Base-by-base conservation (phyloP, 2,888 invertebrate genomes). In the Adineta ricciae region DNA sequence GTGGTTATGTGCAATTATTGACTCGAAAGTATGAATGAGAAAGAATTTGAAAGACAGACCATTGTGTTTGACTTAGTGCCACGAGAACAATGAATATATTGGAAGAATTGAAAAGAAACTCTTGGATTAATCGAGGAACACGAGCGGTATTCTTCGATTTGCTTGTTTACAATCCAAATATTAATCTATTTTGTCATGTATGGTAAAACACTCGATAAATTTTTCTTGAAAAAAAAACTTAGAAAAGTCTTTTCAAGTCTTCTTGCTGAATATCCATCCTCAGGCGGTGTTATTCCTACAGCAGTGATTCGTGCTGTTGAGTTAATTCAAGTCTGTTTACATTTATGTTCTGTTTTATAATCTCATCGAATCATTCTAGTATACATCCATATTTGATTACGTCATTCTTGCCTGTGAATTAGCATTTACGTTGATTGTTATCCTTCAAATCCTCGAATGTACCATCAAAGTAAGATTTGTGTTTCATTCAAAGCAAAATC, bases 121-220 rank as follows among this genome's bases (percentile, higher is more conserved):
- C 36, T 5, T 73, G 73, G 73, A 73, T 73, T 14, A 38, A 73
- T 73, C 73, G 73, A 21, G 73, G 36, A 9, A 73, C 73, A 38
- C 36, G 73, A 73, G 73, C 38, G n/a, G 24, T 73, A 73, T 73
- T 73, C 27, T 73, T 73, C 21, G 73, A 73, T 73, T 16, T 73
- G 36, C 36, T 38, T 36, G 73, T 38, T 9, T 73, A 38, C 38
- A 73, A 73, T 73, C 36, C 73, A 73, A 73, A 73, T 73, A 73
- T 73, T 24, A 73, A 73, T 38, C n/a, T 73, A 16, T 73, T 73
- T 32, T 73, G 73, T 73, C 73, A 73, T 73, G 21, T 73, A 24
- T 19, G 73, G 73, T 73, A 24, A 73, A 16, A 73, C 38, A 19
- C 14, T 21, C 21, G 19, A 7, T 3, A 9, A 38, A 38, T 0